These are phyloP conservation scores for Misgurnus mizolepis DNA, from an alignment of 2,113 vertebrate genomes.

Conservation along the genomic window DNA sequence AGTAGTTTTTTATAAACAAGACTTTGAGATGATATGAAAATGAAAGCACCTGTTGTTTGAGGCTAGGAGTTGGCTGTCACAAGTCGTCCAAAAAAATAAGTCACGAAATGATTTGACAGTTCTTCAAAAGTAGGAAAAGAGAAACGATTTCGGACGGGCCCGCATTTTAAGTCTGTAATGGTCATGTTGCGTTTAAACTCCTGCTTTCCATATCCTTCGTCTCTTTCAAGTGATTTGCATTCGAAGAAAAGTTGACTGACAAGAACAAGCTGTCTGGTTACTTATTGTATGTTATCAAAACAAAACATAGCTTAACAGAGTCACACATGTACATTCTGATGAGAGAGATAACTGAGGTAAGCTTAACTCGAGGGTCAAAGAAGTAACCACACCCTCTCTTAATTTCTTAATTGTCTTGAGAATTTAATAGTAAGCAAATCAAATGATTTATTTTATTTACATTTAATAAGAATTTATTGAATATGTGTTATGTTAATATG, in stretches of 20 bases:
- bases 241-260: background rate
- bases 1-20: background rate
- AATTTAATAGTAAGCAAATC: background rate
- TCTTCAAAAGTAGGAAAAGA: background rate
- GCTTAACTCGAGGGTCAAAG: background rate
- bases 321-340: too few relatives aligned
- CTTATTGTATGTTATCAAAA: too few relatives aligned
- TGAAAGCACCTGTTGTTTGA: slow-evolving; percentile 47
- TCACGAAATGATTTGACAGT: background rate
- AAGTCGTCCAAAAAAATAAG: background rate
- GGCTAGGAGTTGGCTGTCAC: background rate
- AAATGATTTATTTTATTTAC: background rate
- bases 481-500: too few relatives aligned
- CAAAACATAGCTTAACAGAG: too few relatives aligned
- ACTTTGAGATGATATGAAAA: slow-evolving; percentile 12
- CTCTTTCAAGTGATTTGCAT: slow-evolving; percentile 48
- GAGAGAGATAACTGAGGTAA: background rate
- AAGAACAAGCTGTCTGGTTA: background rate
- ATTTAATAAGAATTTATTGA: background rate
- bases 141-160: background rate
- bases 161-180: background rate
- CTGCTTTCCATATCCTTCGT: slow-evolving; percentile 47
- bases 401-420: background rate
- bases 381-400: background rate
- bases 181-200: background rate